Base-by-base conservation (phyloP, 2,113 vertebrate genomes). In the Eretmochelys imbricata region DNA sequence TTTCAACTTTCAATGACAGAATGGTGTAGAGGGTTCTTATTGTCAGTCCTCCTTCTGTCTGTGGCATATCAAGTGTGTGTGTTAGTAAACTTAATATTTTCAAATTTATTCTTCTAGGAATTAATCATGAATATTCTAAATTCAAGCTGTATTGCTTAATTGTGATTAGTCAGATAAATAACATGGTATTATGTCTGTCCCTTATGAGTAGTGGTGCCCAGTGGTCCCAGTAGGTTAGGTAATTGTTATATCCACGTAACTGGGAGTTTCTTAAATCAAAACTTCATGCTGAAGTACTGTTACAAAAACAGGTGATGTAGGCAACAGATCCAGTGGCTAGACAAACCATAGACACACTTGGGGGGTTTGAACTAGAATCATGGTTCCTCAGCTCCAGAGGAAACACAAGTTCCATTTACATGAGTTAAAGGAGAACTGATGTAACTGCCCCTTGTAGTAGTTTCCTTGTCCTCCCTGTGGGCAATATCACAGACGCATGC, bases 101-200 rank as follows among this genome's bases (percentile, higher is more conserved):
- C 42, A 76, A 42, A 46, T 46, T 4, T 69, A n/a, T 76, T 76
- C 72, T 76, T 46, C 38, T 11, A 76, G 38, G 24, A 76, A 76
- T 27, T 76, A 24, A 76, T 65, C 31, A 65, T 69, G 31, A 69
- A 69, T 69, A 19, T 20, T n/a, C 31, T n/a, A 69, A 69, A 69
- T 69, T n/a, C 14, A 7, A n/a, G 65, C 20, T 76, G 38, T 46
- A 76, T 76, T 76, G 72, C 72, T 76, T 76, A 76, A 76, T 76
- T 46, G 22, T 76, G 72, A 25, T 76, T 76, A 46, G 22, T 12
- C 72, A 76, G 42, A 76, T 76, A 46, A 76, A 8, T 59, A 82
- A 51, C 2, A 6, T 17, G 1, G 0, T 78, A 1, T 0, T 29
- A 72, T 79, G 54, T 24, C 1, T 87, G 62, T 51, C 62, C 3